Evolutionary conservation across 2,797 vertebrate species (phyloP).

Genomic region (Lates japonicus): DNA sequence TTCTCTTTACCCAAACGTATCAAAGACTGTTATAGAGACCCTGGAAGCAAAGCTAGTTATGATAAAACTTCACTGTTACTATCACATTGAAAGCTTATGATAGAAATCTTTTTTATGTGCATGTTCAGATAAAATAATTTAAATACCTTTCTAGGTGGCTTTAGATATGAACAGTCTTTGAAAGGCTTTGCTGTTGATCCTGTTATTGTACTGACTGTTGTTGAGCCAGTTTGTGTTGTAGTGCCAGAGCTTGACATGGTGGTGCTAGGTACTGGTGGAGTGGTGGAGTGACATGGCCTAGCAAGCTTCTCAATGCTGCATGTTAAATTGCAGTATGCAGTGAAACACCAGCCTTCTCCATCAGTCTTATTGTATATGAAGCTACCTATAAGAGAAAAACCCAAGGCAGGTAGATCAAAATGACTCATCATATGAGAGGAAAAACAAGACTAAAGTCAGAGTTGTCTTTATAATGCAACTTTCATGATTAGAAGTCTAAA

Average conservation of each 20-base stretch:
- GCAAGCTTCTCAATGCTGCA: constrained; percentile 76
- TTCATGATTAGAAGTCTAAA: no score
- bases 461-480: not conserved
- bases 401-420: not conserved
- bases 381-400: constrained; percentile 65
- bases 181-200: not conserved
- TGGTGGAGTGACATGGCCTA: constrained; percentile 52
- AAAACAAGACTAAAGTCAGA: not conserved
- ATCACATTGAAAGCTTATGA: no score
- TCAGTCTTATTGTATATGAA: constrained; percentile 82
- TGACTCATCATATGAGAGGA: not conserved
- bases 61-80: not conserved
- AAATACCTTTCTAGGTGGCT: constrained; percentile 84
- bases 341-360: constrained; percentile 78
- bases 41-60: not conserved
- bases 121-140: not conserved
- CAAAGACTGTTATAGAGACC: no score
- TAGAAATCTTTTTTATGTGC: not conserved
- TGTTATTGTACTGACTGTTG: not conserved
- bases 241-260: not conserved
- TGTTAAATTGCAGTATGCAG: constrained; percentile 75
- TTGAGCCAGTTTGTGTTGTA: not conserved
- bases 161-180: constrained; percentile 36
- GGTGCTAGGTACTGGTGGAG: constrained; percentile 29
- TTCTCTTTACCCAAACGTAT: not conserved